phyloP scores from a whole-genome alignment of 2,797 vertebrate species.

The Lepidocolaptes lacrymiger region DNA sequence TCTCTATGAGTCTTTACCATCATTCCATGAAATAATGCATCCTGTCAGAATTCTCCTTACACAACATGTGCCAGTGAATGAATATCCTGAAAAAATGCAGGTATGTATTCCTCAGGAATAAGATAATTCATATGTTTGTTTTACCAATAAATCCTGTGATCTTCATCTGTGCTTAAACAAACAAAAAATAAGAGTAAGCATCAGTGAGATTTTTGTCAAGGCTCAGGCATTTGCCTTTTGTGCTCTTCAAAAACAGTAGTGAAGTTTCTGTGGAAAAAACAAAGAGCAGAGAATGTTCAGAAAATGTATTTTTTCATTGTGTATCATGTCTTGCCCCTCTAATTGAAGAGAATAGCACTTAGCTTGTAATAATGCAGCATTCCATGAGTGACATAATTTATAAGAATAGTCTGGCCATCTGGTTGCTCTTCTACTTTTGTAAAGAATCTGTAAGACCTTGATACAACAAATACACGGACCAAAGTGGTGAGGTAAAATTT shows the following conservation, averaged over 20 bases:
- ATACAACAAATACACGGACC: not conserved
- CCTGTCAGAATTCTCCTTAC: conserved; percentile 83
- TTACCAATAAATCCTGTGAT: not conserved
- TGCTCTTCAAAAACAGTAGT: not conserved
- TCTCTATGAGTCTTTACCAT: conserved; percentile 81
- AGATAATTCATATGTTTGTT: not conserved
- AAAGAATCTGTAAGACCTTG: not conserved
- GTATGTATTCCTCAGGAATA: conserved; percentile 71
- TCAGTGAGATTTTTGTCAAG: not conserved
- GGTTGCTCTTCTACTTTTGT: not conserved
- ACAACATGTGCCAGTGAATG: conserved; percentile 69
- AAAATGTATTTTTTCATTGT: not conserved
- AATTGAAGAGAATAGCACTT: not conserved
- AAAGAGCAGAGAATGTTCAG: not conserved
- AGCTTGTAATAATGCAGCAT: not conserved
- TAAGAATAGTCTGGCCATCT: not conserved
- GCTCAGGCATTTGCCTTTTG: not conserved
- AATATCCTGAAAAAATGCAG: conserved; percentile 81
- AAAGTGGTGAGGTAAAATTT: not conserved
- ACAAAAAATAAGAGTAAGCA: not conserved
- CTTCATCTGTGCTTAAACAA: not conserved
- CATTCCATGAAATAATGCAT: conserved; percentile 80
- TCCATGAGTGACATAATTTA: not conserved
- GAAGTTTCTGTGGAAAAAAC: not conserved
- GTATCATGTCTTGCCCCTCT: not conserved